Evolutionary conservation across 1,140 invertebrate species (phyloP).

Genomic region (Drosophila tropicalis): DNA sequence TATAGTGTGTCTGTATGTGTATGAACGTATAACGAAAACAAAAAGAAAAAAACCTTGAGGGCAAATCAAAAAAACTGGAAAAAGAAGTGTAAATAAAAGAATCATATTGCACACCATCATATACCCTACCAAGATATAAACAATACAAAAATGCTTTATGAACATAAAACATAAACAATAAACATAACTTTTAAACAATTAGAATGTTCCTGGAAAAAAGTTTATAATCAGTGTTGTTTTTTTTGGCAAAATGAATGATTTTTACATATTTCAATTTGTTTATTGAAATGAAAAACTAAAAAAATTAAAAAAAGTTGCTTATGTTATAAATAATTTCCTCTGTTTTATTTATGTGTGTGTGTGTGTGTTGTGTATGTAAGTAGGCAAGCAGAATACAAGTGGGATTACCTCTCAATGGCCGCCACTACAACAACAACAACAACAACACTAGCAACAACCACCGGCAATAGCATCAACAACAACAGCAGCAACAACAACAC

Average conservation of each 20-base stretch:
- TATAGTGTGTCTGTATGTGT: background rate
- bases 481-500: no score
- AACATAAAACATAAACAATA: background rate
- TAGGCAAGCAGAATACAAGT: constrained; percentile 60
- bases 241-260: background rate
- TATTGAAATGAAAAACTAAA: background rate
- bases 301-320: constrained; percentile 8
- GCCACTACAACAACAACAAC: constrained; percentile 75
- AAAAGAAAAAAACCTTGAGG: constrained; percentile 48
- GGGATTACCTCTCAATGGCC: constrained; percentile 73
- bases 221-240: background rate
- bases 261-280: background rate
- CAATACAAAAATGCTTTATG: no score
- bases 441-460: constrained; percentile 56
- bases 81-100: constrained; percentile 51
- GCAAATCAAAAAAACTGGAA: constrained; percentile 45
- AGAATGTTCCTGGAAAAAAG: background rate
- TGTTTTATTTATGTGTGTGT: background rate
- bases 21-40: background rate
- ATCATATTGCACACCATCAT: no score
- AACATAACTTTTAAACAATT: no score
- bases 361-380: no score
- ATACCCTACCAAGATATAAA: background rate
- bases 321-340: background rate
- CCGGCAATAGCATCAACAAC: constrained; percentile 23